phyloP scores from a whole-genome alignment of 2,113 vertebrate species.

The Gulo gulo region DNA sequence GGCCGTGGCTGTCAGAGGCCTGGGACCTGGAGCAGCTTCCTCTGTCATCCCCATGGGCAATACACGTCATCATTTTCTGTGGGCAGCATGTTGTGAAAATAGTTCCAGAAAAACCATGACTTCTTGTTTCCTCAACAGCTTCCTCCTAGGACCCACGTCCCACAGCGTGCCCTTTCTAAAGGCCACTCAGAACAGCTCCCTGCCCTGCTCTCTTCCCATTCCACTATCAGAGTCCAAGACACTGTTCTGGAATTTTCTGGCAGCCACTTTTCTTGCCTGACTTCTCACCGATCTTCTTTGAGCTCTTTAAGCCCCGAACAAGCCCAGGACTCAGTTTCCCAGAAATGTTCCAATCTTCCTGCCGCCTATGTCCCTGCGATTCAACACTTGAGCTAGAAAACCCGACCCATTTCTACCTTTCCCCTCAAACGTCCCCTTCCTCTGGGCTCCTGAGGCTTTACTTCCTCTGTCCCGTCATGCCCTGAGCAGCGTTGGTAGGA shows the following conservation, averaged over 20 bases:
- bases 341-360: neutral
- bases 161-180: neutral
- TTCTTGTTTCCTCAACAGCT: neutral
- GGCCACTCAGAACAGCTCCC: neutral
- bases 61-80: neutral
- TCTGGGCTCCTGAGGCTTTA: neutral
- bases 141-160: neutral
- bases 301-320: neutral
- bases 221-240: no score
- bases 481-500: neutral
- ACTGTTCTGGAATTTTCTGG: neutral
- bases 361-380: neutral
- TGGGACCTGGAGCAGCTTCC: neutral
- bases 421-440: neutral
- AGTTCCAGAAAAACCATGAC: neutral
- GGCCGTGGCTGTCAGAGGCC: neutral
- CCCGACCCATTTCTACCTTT: neutral
- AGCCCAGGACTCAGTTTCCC: neutral
- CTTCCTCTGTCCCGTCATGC: neutral
- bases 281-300: neutral
- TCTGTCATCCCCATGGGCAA: neutral
- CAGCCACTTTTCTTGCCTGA: neutral
- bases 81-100: neutral
- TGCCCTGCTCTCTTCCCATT: neutral
- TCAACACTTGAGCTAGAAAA: neutral